Evolutionary conservation across 1,140 invertebrate species (phyloP), one percentile per base, ranked within the genome.

Genomic region (Nixonia krombeini): DNA sequence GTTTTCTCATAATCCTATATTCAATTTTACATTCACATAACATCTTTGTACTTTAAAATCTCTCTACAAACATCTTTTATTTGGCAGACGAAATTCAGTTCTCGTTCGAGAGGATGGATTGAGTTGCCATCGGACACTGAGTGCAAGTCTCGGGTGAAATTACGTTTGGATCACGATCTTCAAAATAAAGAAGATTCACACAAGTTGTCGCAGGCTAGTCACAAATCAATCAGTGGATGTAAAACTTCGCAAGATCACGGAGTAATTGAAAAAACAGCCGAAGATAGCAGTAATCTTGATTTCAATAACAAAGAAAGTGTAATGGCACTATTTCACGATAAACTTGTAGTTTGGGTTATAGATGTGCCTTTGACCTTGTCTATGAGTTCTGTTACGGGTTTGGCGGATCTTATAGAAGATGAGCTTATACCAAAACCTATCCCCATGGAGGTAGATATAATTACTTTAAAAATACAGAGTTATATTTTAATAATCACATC

Each of bases 371-470:
- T 95, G 57, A 85, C 88, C 12, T 86, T 97, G 31, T 90, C 90
- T 12, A 94, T 94, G 90, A 94, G 92, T 74, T 92, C 92, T 3
- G 86, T 95, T 0, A 89, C 90, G 18, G 92, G 91, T 4, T 78
- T 97, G 0, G 86, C 90, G 0, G 94, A 96, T 78, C 88, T 96
- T 35, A 86, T 92, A 2, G 94, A 96, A 78, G 94, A 97, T 84
- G 94, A 96, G 86, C 88, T 94, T 21, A 86, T 93, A 21, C 88
- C 90, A 0, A 89, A 89, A 56, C 91, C 92, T 0, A 88, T 96
- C 80, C 94, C 94, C 1, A 85, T 95, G 62, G 88, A 93, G 82
- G 91, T 95, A 21, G 6, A 21, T n/a, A n/a, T n/a, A n/a, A n/a
- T n/a, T n/a, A n/a, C n/a, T n/a, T n/a, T n/a, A n/a, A n/a, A n/a